Conservation (phyloP, 37 sponge, comb jelly and placozoan genomes). For the Spongilla lacustris region DNA sequence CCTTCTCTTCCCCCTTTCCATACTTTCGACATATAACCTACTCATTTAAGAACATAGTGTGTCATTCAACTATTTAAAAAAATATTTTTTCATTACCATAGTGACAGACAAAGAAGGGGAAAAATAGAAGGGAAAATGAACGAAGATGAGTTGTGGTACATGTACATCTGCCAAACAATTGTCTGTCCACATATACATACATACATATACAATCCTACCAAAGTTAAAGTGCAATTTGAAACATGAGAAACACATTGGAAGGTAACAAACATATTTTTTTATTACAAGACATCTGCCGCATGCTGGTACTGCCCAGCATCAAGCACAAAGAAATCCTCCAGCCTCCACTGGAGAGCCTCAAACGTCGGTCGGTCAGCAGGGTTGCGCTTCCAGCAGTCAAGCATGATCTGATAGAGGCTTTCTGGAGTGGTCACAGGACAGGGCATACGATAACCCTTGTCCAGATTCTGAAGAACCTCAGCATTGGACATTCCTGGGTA, state of each 20-base stretch:
- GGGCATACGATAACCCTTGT: conserved; percentile 85
- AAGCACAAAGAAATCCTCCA: conserved; percentile 85
- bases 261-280: neutral
- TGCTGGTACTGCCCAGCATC: conserved; percentile 70
- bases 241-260: neutral
- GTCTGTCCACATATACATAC: neutral
- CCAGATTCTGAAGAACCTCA: conserved; percentile 74
- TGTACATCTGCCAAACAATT: neutral
- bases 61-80: neutral
- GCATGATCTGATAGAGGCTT: conserved; percentile 85
- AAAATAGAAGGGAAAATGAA: neutral
- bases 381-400: conserved; percentile 89
- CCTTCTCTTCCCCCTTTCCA: neutral
- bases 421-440: conserved; percentile 82
- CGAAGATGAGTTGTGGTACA: neutral
- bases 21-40: neutral
- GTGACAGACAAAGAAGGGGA: neutral
- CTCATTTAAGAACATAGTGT: no score
- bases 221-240: neutral
- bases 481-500: conserved; percentile 92
- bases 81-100: neutral
- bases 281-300: conserved; percentile 44
- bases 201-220: neutral
- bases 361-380: conserved; percentile 86
- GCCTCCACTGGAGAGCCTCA: conserved; percentile 81